Base-by-base conservation (phyloP, 2,797 vertebrate species). In the Scleropages formosus region DNA sequence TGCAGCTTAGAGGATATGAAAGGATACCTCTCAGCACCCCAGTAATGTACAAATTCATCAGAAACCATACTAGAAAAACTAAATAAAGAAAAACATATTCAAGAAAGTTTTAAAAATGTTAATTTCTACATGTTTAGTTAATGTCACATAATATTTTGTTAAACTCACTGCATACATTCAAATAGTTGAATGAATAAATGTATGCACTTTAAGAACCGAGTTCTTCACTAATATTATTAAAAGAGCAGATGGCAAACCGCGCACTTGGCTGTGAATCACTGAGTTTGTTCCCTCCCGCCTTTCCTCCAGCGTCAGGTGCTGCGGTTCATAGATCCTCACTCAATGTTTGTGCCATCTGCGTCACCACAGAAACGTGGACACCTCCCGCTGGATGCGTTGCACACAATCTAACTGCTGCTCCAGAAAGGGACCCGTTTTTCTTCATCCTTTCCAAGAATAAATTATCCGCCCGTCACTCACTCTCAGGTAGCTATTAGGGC, bases 281-380 rank as follows among this genome's bases (percentile, higher is more conserved):
- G 46, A 10, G 49, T 56, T 71, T 58, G 56, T 16, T 26, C 31
- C 15, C n/a, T 58, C 58, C 68, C 15, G 53, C 8, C 12, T 27
- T 49, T 56, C 68, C 47, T 56, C 70, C 24, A 56, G 49, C 71
- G 51, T 26, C 12, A 56, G 49, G 68, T 31, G 68, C 49, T 12
- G 26, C 49, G 49, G 68, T 51, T 26, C 68, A 31, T 49, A 16
- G 51, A 22, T 20, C 68, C 68, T 31, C 51, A 8, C 68, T 31
- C 24, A 56, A 71, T 10, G 68, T 58, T 71, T 71, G 68, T 31
- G 49, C 49, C 68, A 71, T 71, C 68, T 71, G 68, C 56, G 68
- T 56, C 49, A 10, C 68, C 49, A 56, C 53, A 51, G 68, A 71
- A 58, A 71, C 68, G 53, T 4, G 24, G 51, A 58, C 49, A 15